These are phyloP conservation scores for Urocynchramus pylzowi DNA, from an alignment of 2,113 vertebrate genomes.

Conservation along the genomic window DNA sequence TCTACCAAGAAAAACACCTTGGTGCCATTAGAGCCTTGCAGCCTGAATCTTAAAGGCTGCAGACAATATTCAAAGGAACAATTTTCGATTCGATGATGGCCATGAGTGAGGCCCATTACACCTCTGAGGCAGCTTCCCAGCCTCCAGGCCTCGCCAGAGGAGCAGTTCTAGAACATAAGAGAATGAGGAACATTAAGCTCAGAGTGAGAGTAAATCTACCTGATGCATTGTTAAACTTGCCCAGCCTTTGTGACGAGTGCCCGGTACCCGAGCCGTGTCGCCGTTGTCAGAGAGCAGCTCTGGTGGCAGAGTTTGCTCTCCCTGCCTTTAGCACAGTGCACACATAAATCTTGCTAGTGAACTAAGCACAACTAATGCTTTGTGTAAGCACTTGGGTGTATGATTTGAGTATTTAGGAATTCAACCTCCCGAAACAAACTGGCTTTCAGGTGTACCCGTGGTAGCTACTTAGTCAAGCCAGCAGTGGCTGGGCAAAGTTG, in stretches of 20 bases:
- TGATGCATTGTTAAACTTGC: conserved; percentile 21
- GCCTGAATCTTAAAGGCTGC: conserved; percentile 45
- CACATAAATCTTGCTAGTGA: not conserved
- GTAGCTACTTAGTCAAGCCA: not conserved
- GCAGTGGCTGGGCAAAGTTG: not conserved
- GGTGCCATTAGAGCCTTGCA: conserved; percentile 14
- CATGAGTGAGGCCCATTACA: conserved; percentile 23
- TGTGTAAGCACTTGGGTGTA: not conserved
- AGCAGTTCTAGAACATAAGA: conserved; percentile 30
- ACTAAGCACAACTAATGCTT: conserved; percentile 16
- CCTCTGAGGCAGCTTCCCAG: conserved; percentile 28
- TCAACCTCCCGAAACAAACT: not conserved
- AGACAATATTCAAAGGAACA: conserved; percentile 56
- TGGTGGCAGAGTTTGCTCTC: not conserved
- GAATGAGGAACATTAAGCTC: conserved; percentile 39
- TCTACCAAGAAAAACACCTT: conserved; percentile 3
- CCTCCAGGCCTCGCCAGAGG: not conserved
- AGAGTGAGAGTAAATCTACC: conserved; percentile 23
- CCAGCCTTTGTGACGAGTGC: not conserved
- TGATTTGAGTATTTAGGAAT: conserved; percentile 1
- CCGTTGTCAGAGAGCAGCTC: not conserved
- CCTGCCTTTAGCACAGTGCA: not conserved
- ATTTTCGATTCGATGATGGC: conserved; percentile 18
- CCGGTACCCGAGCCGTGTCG: not conserved
- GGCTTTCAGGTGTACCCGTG: fast-evolving